Evolutionary conservation across 1,140 invertebrate genomes (phyloP), one percentile per base, ranked within the genome.

Genomic region (Drosophila mojavensis): DNA sequence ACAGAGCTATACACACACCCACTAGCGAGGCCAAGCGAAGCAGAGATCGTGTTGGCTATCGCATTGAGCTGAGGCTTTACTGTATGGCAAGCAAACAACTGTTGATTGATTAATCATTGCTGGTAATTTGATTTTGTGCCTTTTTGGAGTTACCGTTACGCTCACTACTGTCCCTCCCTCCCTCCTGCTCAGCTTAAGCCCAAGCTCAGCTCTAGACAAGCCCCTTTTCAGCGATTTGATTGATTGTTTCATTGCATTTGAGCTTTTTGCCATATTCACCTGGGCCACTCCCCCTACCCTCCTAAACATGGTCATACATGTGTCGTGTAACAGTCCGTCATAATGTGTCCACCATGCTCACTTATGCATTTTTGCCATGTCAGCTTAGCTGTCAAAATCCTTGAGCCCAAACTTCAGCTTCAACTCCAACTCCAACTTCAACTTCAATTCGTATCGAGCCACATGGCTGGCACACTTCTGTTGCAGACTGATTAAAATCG

Each of bases 81-180:
- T 56, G 15, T 48, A 15, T 15, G 53, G 53, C 54, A 17, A n/a
- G n/a, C 15, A 36, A 17, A 47, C 47, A 59, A 50, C 30, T 88
- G 84, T 79, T 88, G 84, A 88, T 88, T 88, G 84, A 88, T 88
- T 88, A 88, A 88, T 88, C 84, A 88, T 89, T 81, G 84, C 81
- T 73, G 74, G 80, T 84, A 88, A 88, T 88, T 88, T 88, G 84
- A 88, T 88, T 88, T 89, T 89, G 80, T 88, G 76, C 83, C 84
- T 85, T 84, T 88, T 72, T 11, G 36, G 63, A 74, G 82, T 85
- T 78, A 86, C 82, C 83, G 82, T 86, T 86, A 86, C 83, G 77
- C 78, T 66, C 20, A 28, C 65, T 26, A 45, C 43, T 24, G 20
- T 0, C 3, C 7, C 43, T 45, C 13, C 43, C 6, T 43, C 1